phyloP scores from a whole-genome alignment of 2,888 invertebrate species.

The Drosophila sordidula region DNA sequence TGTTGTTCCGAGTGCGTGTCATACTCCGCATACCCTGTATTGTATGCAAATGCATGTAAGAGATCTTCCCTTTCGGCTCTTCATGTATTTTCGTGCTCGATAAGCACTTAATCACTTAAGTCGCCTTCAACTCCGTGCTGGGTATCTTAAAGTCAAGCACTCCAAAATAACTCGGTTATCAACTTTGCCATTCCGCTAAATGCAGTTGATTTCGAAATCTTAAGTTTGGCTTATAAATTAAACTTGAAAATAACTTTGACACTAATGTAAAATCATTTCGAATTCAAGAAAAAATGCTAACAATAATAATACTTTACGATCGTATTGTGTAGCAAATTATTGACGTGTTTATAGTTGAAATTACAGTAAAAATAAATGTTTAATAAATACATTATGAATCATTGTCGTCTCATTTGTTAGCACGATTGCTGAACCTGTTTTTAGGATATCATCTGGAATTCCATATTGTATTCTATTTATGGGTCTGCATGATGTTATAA shows the following conservation, averaged over 20 bases:
- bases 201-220: background rate
- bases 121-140: background rate
- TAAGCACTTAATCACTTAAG: too few species aligned
- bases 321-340: conserved; percentile 31
- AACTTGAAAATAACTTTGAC: conserved; percentile 3
- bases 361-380: conserved; percentile 34
- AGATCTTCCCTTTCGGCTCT: too few species aligned
- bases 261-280: conserved; percentile 10
- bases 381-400: conserved; percentile 28
- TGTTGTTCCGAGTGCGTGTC: conserved; percentile 24
- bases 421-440: conserved; percentile 28
- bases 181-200: background rate
- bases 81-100: too few species aligned
- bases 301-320: conserved; percentile 32
- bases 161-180: too few species aligned
- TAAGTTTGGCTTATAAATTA: background rate
- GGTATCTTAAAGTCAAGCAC: background rate
- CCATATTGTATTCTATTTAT: conserved; percentile 1
- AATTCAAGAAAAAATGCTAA: background rate
- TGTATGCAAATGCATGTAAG: background rate
- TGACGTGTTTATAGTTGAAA: conserved; percentile 37
- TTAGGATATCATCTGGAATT: conserved; percentile 1
- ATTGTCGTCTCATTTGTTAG: too few species aligned
- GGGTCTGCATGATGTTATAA: conserved; percentile 11
- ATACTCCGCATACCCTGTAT: conserved; percentile 8